Percentiles rank a stretch among this genome's conserved stretches.
Evolutionary conservation across 1,140 invertebrate species (phyloP).

Genomic region (Aphaenogaster floridana): DNA sequence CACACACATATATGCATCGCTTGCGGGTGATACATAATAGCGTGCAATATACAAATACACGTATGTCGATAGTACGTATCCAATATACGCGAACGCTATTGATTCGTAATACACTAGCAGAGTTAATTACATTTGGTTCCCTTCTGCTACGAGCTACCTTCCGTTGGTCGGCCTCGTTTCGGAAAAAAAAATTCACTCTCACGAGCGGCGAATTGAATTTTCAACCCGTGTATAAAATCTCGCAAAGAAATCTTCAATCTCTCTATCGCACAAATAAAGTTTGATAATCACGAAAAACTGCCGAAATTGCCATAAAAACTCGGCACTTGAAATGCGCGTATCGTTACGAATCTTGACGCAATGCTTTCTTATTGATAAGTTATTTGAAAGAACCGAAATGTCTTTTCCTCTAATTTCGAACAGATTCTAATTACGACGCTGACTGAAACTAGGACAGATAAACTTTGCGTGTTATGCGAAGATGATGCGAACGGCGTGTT

Average conservation of each 20-base stretch:
- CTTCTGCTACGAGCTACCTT: slow-evolving; percentile 36
- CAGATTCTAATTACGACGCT: slow-evolving; percentile 27
- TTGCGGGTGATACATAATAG: slow-evolving; percentile 41
- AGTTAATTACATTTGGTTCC: slow-evolving; percentile 53
- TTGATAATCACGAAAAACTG: slow-evolving; percentile 47
- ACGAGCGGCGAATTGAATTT: slow-evolving; percentile 59
- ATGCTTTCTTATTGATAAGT: not conserved
- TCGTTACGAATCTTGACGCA: slow-evolving; percentile 21
- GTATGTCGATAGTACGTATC: slow-evolving; percentile 11
- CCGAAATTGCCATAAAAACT: slow-evolving; percentile 48
- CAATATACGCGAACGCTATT: slow-evolving; percentile 49
- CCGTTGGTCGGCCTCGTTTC: not conserved
- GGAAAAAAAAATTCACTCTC: slow-evolving; percentile 41
- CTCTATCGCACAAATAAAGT: slow-evolving; percentile 40
- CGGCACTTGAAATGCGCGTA: not conserved
- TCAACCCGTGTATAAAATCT: slow-evolving; percentile 2
- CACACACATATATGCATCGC: slow-evolving; percentile 15
- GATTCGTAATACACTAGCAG: slow-evolving; percentile 53
- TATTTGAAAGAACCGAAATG: not conserved
- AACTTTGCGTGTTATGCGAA: not conserved
- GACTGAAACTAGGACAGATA: slow-evolving; percentile 7
- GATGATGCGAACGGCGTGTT: not conserved
- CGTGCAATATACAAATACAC: slow-evolving; percentile 30
- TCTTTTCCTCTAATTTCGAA: not conserved
- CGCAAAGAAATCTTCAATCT: slow-evolving; percentile 19